phyloP scores from a whole-genome alignment of 2,113 vertebrate genomes.

The Periophthalmodon schlosseri region DNA sequence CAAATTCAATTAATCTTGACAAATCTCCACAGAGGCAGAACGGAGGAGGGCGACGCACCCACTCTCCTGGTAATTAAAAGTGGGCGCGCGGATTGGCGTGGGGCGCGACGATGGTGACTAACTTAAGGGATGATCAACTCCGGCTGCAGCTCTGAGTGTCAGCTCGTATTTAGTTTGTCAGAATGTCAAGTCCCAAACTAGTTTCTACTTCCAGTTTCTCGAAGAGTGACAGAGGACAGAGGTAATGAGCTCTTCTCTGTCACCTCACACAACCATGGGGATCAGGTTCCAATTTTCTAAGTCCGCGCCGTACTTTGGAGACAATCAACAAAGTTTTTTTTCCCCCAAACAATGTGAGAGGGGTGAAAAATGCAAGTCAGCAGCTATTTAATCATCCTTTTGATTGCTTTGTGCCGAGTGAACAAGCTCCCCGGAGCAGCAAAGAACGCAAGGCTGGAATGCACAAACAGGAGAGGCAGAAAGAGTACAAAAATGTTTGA shows the following conservation, averaged over 20 bases:
- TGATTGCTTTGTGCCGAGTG: constrained; percentile 54
- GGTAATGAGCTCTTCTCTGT: constrained; percentile 74
- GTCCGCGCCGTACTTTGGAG: constrained; percentile 52
- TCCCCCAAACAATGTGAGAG: constrained; percentile 29
- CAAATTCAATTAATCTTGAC: constrained; percentile 84
- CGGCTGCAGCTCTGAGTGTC: constrained; percentile 60
- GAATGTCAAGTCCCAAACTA: constrained; percentile 15
- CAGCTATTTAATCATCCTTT: constrained; percentile 74
- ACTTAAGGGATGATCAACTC: constrained; percentile 60
- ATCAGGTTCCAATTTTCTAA: constrained; percentile 71
- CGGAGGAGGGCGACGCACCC: constrained; percentile 58
- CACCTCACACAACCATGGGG: constrained; percentile 65
- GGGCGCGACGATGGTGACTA: constrained; percentile 50
- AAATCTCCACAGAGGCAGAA: constrained; percentile 80
- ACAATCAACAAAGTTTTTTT: constrained; percentile 68
- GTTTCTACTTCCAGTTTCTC: constrained; percentile 16
- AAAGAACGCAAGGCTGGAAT: constrained; percentile 48
- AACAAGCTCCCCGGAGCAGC: constrained; percentile 46
- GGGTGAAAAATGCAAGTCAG: constrained; percentile 73
- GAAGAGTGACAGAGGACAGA: constrained; percentile 56
- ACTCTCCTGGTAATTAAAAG: constrained; percentile 80
- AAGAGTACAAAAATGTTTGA: neutral
- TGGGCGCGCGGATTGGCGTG: constrained; percentile 67
- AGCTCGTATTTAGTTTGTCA: constrained; percentile 65
- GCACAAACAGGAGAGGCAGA: constrained; percentile 13